These are phyloP conservation scores for Macrochelys suwanniensis DNA, from an alignment of 2,797 vertebrate genomes.

Conservation along the genomic window DNA sequence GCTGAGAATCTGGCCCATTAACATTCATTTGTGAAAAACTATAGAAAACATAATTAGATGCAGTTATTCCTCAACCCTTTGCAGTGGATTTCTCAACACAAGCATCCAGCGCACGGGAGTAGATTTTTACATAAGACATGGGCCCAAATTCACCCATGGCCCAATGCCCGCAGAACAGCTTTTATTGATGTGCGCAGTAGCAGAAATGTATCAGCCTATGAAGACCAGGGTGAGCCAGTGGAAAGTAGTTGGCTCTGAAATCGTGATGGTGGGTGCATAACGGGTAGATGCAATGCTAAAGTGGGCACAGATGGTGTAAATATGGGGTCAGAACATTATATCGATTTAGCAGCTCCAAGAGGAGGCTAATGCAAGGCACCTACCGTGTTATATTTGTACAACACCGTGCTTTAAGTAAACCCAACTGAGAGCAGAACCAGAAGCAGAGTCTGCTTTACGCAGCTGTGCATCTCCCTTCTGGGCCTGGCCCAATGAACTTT, in stretches of 20 bases:
- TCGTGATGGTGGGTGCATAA: neutral
- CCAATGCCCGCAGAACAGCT: neutral
- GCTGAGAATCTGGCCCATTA: neutral
- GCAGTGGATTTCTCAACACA: conserved; percentile 41
- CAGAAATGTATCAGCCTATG: neutral
- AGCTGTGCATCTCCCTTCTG: neutral
- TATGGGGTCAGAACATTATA: neutral
- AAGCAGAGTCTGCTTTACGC: neutral
- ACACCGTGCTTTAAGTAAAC: neutral
- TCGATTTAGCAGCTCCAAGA: neutral
- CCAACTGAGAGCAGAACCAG: neutral
- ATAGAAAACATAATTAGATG: conserved; percentile 70
- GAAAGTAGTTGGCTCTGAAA: neutral
- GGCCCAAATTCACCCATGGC: neutral
- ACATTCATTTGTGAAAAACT: conserved; percentile 58
- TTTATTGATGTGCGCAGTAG: neutral
- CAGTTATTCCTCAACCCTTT: conserved; percentile 41
- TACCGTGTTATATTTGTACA: neutral
- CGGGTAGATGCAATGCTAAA: neutral
- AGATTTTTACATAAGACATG: neutral
- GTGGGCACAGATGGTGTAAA: neutral
- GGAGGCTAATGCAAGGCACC: neutral
- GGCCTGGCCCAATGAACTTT: neutral
- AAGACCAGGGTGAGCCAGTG: neutral
- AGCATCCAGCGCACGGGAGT: neutral